Evolutionary conservation across 2,113 vertebrate species (phyloP).

Genomic region (Bubo bubo): DNA sequence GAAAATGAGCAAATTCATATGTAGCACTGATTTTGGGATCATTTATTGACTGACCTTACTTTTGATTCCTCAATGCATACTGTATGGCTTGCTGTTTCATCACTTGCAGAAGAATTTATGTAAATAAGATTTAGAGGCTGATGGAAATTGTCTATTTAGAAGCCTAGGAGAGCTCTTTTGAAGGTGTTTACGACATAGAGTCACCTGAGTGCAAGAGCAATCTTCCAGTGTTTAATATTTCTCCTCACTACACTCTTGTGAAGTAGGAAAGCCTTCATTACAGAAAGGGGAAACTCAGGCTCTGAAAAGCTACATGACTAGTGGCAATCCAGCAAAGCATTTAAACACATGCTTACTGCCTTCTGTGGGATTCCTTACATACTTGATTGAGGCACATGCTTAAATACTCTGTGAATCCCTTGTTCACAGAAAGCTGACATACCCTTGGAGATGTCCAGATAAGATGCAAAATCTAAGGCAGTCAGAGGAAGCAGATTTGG

Average conservation of each 20-base stretch:
- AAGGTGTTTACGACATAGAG: background rate
- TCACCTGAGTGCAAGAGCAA: background rate
- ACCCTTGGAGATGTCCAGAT: background rate
- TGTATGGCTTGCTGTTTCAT: background rate
- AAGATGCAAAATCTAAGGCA: background rate
- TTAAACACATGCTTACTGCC: background rate
- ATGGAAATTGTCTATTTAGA: background rate
- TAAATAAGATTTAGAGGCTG: background rate
- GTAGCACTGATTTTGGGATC: background rate
- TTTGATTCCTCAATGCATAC: background rate
- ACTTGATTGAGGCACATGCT: background rate
- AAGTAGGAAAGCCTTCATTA: background rate
- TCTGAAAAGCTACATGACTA: background rate
- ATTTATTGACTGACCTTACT: background rate
- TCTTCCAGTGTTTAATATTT: background rate
- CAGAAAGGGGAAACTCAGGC: background rate
- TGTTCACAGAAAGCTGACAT: background rate
- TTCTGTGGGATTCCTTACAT: background rate
- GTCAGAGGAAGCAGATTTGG: background rate
- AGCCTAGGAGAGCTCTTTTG: background rate
- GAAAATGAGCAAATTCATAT: background rate
- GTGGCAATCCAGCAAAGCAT: background rate
- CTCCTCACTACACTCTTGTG: background rate
- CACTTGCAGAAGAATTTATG: background rate
- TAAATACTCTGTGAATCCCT: background rate